Conservation (phyloP, 2,113 vertebrate genomes). For the Ciconia stormi region DNA sequence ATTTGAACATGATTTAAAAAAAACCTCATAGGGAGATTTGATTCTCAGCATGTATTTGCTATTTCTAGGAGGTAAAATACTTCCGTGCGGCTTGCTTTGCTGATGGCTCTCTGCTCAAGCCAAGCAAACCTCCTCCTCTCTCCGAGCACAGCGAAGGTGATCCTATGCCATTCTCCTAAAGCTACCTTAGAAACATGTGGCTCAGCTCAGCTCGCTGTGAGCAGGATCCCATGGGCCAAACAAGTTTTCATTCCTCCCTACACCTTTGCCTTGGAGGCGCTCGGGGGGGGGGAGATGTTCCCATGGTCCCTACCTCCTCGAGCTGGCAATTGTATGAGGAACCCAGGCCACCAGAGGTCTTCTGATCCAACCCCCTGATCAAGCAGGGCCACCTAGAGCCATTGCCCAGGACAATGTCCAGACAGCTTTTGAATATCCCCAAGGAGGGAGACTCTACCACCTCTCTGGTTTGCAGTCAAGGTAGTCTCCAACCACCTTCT, state of each 20-base stretch:
- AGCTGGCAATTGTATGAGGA: background rate
- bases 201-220: background rate
- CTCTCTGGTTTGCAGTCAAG: background rate
- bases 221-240: background rate
- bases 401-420: background rate
- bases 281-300: background rate
- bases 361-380: background rate
- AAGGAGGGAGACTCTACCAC: background rate
- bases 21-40: background rate
- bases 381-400: background rate
- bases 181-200: background rate
- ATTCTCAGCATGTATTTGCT: background rate
- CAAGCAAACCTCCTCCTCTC: background rate
- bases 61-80: background rate
- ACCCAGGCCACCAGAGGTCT: background rate
- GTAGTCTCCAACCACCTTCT: background rate
- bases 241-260: background rate
- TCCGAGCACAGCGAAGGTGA: background rate
- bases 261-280: background rate
- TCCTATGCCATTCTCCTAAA: background rate
- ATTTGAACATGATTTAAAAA: background rate
- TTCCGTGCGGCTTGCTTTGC: background rate
- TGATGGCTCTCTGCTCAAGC: background rate
- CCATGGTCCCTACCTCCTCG: fast-evolving
- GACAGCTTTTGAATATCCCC: background rate